Conservation (phyloP, 2,113 vertebrate species). For the Petroica traversi region DNA sequence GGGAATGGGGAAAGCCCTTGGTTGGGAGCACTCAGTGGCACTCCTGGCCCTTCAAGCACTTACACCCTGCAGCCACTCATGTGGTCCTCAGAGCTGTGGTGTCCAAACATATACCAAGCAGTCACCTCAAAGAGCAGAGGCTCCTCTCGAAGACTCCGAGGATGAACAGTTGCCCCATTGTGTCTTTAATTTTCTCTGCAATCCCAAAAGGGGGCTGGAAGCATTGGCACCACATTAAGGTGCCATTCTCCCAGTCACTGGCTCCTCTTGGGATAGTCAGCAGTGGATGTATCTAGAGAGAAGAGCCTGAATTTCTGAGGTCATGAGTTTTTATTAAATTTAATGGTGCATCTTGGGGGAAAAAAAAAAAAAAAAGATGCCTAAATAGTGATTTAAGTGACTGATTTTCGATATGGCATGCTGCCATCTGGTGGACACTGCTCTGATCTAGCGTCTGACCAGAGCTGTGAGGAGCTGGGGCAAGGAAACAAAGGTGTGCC, state of each 20-base stretch:
- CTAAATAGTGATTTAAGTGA: conserved; percentile 50
- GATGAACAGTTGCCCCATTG: neutral
- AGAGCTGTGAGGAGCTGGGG: neutral
- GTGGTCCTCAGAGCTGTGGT: neutral
- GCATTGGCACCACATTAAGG: rapidly evolving
- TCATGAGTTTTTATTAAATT: neutral
- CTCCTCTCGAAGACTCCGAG: neutral
- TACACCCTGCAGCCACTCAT: neutral
- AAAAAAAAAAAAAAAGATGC: too few relatives aligned
- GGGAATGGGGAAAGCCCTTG: neutral
- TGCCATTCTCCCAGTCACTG: neutral
- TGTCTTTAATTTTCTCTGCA: neutral
- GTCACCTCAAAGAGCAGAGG: neutral
- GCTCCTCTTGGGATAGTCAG: neutral
- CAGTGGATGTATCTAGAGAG: neutral
- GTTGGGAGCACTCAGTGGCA: rapidly evolving
- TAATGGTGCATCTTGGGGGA: neutral
- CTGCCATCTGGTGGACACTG: conserved; percentile 64
- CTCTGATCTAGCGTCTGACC: neutral
- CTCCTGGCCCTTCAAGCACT: neutral
- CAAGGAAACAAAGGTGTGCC: neutral
- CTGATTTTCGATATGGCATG: conserved; percentile 65
- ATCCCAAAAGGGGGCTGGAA: neutral
- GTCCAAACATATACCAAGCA: neutral
- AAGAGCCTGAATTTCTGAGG: neutral